These are phyloP conservation scores for Falco columbarius DNA, from an alignment of 2,797 vertebrate species.

Conservation along the genomic window DNA sequence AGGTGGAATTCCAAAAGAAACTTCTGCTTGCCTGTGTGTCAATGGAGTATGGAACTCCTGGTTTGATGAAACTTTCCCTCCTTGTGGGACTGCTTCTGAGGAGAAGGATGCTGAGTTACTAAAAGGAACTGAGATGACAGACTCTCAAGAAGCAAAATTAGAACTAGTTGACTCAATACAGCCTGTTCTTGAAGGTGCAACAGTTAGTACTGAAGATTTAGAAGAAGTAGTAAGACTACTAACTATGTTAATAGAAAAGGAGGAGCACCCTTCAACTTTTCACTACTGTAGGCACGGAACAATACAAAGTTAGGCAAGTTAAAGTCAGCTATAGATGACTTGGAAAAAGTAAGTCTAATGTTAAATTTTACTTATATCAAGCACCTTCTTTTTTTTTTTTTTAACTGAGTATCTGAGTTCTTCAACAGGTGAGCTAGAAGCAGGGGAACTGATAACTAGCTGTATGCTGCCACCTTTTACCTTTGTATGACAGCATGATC, in stretches of 20 bases:
- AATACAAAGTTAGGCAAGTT: slow-evolving; percentile 76
- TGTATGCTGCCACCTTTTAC: neutral
- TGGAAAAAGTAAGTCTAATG: slow-evolving; percentile 76
- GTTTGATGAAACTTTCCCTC: slow-evolving; percentile 64
- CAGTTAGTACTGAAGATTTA: slow-evolving; percentile 26
- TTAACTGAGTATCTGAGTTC: neutral
- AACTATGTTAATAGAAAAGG: slow-evolving; percentile 66
- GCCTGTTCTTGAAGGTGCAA: slow-evolving; percentile 33
- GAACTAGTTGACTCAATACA: slow-evolving; percentile 46
- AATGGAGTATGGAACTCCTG: slow-evolving; percentile 59
- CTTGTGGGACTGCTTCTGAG: neutral
- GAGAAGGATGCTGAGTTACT: neutral
- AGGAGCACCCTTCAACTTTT: slow-evolving; percentile 63
- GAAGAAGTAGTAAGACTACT: slow-evolving; percentile 69
- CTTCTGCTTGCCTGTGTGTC: slow-evolving; percentile 49
- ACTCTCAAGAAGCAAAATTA: neutral
- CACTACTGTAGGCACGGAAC: slow-evolving; percentile 77
- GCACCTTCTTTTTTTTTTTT: neutral
- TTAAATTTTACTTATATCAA: neutral
- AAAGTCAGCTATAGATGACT: slow-evolving; percentile 75
- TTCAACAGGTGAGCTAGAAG: neutral
- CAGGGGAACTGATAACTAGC: neutral
- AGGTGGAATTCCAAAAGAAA: slow-evolving; percentile 50
- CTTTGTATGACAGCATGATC: neutral
- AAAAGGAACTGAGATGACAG: neutral